These are phyloP conservation scores for Hydractinia echinata DNA, from an alignment of 30 jellyfish, hydroid and myxozoan genomes.

Conservation along the genomic window DNA sequence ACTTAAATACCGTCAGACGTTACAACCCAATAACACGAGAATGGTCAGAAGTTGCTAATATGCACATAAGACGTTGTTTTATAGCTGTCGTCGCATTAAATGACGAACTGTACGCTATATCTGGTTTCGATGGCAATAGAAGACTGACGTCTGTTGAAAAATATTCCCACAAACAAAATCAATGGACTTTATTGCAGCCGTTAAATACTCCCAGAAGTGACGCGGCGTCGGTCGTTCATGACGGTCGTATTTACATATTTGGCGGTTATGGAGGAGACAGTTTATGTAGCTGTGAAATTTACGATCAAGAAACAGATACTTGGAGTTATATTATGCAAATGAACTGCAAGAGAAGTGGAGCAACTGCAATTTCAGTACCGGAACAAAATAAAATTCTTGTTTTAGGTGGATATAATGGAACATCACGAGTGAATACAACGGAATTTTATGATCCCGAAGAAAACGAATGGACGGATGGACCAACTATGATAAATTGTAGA, in stretches of 20 bases:
- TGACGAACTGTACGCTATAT: conserved; percentile 55
- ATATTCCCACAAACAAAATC: conserved; percentile 41
- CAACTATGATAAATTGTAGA: conserved; percentile 61
- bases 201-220: conserved; percentile 72
- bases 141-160: conserved; percentile 63
- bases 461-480: conserved; percentile 63
- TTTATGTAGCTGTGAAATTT: conserved; percentile 63
- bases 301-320: conserved; percentile 38
- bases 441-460: conserved; percentile 55
- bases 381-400: conserved; percentile 55
- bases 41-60: conserved; percentile 66
- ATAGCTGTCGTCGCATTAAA: conserved; percentile 38
- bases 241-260: conserved; percentile 47
- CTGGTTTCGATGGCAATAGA: conserved; percentile 72
- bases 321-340: conserved; percentile 63
- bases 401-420: conserved; percentile 82
- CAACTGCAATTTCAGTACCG: conserved; percentile 62
- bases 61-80: conserved; percentile 70
- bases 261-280: conserved; percentile 73
- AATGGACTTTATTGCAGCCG: conserved; percentile 64
- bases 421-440: conserved; percentile 46
- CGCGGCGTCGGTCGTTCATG: conserved; percentile 58
- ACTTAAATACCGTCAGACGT: conserved; percentile 54
- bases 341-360: conserved; percentile 75
- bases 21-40: conserved; percentile 42